Conservation (phyloP, 2,797 vertebrate genomes). For the Merluccius polli region DNA sequence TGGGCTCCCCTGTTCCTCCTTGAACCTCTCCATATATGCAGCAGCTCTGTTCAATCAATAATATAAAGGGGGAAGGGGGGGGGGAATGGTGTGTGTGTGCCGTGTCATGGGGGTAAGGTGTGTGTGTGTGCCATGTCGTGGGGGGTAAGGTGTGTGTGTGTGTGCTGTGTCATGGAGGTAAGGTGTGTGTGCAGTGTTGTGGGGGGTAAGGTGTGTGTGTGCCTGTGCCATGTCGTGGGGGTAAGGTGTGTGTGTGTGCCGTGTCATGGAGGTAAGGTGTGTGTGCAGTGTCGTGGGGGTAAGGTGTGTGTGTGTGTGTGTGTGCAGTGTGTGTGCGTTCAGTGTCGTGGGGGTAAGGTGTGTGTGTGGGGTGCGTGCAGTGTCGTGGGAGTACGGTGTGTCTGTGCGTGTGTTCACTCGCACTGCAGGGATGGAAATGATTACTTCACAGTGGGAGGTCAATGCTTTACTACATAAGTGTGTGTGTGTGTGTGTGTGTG, state of each 20-base stretch:
- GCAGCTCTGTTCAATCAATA: constrained; percentile 33
- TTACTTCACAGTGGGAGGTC: background rate
- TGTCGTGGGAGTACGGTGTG: background rate
- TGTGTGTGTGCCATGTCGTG: constrained; percentile 34
- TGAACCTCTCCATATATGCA: constrained; percentile 7
- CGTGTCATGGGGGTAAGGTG: too few species aligned
- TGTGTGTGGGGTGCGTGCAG: constrained; percentile 21
- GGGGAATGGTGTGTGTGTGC: background rate
- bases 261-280: too few species aligned
- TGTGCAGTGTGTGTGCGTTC: constrained; percentile 25
- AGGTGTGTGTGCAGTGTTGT: background rate
- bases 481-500: too few species aligned
- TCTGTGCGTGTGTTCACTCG: background rate
- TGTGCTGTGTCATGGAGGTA: too few species aligned
- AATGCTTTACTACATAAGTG: background rate
- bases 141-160: too few species aligned
- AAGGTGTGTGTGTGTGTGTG: constrained; percentile 2
- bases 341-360: too few species aligned
- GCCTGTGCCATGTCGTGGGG: too few species aligned
- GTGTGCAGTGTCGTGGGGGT: background rate
- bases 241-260: too few species aligned
- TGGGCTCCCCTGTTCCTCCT: background rate
- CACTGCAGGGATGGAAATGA: background rate
- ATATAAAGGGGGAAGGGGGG: constrained; percentile 27
- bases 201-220: background rate